Conservation (phyloP, 2,797 vertebrate species). For the Sarcoramphus papa region DNA sequence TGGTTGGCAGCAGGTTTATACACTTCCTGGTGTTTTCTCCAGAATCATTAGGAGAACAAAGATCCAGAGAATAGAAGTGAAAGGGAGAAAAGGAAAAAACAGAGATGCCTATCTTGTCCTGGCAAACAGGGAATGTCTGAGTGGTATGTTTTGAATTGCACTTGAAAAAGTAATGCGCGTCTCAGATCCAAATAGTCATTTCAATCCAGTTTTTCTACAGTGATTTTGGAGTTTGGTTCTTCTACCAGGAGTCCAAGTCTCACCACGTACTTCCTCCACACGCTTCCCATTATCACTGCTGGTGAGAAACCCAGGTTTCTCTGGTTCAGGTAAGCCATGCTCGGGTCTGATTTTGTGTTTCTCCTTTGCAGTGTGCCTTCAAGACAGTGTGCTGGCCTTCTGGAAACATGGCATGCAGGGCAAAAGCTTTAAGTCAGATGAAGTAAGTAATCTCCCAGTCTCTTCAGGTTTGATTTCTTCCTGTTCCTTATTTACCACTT, state of each 20-base stretch:
- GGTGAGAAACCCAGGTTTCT: background rate
- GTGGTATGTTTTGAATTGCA: background rate
- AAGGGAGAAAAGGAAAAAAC: background rate
- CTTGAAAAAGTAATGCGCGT: background rate
- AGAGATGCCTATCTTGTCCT: background rate
- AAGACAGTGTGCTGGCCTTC: slow-evolving; percentile 97
- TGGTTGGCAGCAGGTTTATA: background rate
- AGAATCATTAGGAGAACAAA: background rate
- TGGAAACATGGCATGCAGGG: slow-evolving; percentile 99
- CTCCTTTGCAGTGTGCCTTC: slow-evolving; percentile 89
- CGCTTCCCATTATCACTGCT: background rate
- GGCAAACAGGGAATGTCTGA: background rate
- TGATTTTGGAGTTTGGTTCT: background rate
- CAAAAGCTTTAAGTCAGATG: slow-evolving; percentile 97
- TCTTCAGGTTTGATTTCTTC: background rate
- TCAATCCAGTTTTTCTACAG: background rate
- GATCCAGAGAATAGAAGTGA: background rate
- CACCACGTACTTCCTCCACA: background rate
- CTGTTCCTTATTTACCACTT: background rate
- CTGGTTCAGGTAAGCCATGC: background rate
- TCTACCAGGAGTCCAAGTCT: background rate
- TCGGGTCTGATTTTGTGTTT: background rate
- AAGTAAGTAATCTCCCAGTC: slow-evolving; percentile 74
- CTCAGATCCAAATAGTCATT: background rate
- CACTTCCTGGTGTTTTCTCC: background rate